Evolutionary conservation across 2,797 vertebrate species (phyloP), one percentile per base, ranked within the genome.

Genomic region (Hippopotamyrus pictus): DNA sequence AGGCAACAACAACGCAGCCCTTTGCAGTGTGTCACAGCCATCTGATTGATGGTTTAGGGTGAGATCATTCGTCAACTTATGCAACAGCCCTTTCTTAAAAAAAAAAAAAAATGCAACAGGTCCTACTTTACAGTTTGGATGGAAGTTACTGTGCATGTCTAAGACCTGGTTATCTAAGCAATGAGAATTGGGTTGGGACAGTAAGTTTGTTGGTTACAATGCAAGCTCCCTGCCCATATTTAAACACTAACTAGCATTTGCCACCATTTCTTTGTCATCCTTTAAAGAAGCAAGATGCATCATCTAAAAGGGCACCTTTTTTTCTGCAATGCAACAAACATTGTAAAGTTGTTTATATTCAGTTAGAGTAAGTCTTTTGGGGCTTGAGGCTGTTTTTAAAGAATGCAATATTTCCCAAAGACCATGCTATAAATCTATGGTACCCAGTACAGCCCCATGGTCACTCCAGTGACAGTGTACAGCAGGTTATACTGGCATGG

Each of bases 11-110:
- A 83, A 62, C 46, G 37, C 29, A 48, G 53, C 37, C 25, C 48
- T 65, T 50, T 33, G 12, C 54, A 22, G 79, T 48, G 51, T n/a
- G 79, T 89, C 41, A 65, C 79, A 14, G 57, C 29, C 69, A 3
- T 17, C 50, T 88, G 69, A 88, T 41, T 83, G 88, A 62, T 62
- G 54, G 79, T 57, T 89, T 82, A 65, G 41, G 57, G 14, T 65
- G 88, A 89, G 41, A 25, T 89, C 79, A 65, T 65, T 51, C 44
- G 8, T 84, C 82, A 48, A 37, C 5, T 88, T 65, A 41, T 51
- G 51, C 0, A 50, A 57, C 51, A 88, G 37, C 76, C 51, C 29
- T 88, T 76, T 22, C 17, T 5, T 6, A 14, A 41, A n/a, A 14
- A 48, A 9, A 11, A 22, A 50, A 11, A 3, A 33, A n/a, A 83